Conservation (phyloP, 2,888 invertebrate species). For the Stegana nigrithorax region DNA sequence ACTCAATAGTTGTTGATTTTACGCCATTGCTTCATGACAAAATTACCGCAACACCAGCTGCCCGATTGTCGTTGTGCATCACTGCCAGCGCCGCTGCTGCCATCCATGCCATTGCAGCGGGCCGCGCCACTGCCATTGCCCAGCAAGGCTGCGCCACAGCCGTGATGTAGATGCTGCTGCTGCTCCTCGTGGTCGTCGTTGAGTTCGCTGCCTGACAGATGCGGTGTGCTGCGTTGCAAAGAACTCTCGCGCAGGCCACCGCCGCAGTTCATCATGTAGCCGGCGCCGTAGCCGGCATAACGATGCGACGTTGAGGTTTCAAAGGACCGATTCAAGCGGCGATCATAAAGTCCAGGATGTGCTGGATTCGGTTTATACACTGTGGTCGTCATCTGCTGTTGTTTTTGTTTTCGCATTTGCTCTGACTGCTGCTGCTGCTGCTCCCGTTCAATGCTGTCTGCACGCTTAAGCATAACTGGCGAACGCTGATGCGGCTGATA, state of each 20-base stretch:
- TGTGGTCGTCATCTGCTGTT: slow-evolving; percentile 42
- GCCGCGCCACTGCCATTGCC: slow-evolving; percentile 32
- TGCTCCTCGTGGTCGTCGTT: slow-evolving; percentile 32
- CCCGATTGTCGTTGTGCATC: slow-evolving; percentile 63
- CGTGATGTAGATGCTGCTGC: slow-evolving; percentile 36
- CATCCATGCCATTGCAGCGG: slow-evolving; percentile 22
- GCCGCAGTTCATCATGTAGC: slow-evolving; percentile 57
- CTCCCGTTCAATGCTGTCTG: slow-evolving; percentile 21
- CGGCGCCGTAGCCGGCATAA: slow-evolving; percentile 60
- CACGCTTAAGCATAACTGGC: slow-evolving; percentile 10
- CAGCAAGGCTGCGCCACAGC: slow-evolving; percentile 35
- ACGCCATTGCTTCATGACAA: slow-evolving; percentile 80
- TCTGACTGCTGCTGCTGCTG: slow-evolving; percentile 34
- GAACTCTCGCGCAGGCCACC: slow-evolving; percentile 60
- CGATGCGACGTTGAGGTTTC: slow-evolving; percentile 64
- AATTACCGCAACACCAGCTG: slow-evolving; percentile 82
- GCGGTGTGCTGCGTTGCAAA: slow-evolving; percentile 66
- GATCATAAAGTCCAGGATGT: slow-evolving; percentile 65
- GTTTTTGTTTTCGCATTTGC: slow-evolving; percentile 35
- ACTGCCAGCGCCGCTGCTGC: slow-evolving; percentile 50
- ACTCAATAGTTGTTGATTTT: slow-evolving; percentile 79
- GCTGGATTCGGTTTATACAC: slow-evolving; percentile 47
- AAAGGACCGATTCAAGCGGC: slow-evolving; percentile 67
- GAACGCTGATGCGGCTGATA: slow-evolving; percentile 8
- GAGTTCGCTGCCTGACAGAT: slow-evolving; percentile 57